Percentiles rank a stretch among this genome's conserved stretches.
Conservation (phyloP, 53 echinoderm and acorn worm species). For the Echinometra lucunter region DNA sequence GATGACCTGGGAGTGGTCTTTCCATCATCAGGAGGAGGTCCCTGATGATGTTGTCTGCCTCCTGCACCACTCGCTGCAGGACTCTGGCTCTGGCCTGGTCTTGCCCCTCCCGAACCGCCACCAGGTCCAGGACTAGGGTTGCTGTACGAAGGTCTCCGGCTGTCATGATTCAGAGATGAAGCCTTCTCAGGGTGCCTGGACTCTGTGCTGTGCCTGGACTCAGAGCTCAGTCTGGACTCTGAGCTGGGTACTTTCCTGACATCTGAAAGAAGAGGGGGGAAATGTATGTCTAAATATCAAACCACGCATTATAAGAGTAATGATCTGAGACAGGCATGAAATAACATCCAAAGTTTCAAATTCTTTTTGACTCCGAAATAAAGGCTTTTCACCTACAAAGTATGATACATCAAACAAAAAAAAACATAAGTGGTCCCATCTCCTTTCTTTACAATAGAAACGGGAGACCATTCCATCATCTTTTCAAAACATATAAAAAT, state of each 20-base stretch:
- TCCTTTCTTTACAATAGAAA: too few species aligned
- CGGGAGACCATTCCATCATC: too few species aligned
- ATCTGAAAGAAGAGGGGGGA: slow-evolving; percentile 54
- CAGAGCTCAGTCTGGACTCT: slow-evolving; percentile 20
- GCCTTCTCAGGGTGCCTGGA: slow-evolving; percentile 23
- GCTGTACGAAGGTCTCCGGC: slow-evolving; percentile 58
- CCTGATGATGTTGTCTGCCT: slow-evolving; percentile 30
- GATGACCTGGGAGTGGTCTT: slow-evolving; percentile 50
- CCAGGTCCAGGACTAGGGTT: slow-evolving; percentile 68
- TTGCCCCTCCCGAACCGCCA: slow-evolving; percentile 18
- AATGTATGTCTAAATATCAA: background rate
- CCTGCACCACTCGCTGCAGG: slow-evolving; percentile 61
- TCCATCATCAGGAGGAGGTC: background rate
- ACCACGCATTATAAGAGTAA: background rate
- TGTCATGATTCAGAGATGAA: slow-evolving; percentile 27
- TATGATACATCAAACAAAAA: too few species aligned
- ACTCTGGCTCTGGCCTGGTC: slow-evolving; percentile 65
- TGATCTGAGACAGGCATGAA: background rate
- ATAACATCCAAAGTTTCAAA: background rate
- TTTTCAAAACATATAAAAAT: too few species aligned
- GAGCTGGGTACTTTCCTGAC: slow-evolving; percentile 69
- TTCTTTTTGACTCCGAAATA: too few species aligned
- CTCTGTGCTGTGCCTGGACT: slow-evolving; percentile 48
- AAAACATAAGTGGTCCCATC: too few species aligned
- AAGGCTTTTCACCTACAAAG: too few species aligned